These are phyloP conservation scores for Sinotaia quadrata DNA, from an alignment of 2,888 invertebrate genomes.

Conservation along the genomic window DNA sequence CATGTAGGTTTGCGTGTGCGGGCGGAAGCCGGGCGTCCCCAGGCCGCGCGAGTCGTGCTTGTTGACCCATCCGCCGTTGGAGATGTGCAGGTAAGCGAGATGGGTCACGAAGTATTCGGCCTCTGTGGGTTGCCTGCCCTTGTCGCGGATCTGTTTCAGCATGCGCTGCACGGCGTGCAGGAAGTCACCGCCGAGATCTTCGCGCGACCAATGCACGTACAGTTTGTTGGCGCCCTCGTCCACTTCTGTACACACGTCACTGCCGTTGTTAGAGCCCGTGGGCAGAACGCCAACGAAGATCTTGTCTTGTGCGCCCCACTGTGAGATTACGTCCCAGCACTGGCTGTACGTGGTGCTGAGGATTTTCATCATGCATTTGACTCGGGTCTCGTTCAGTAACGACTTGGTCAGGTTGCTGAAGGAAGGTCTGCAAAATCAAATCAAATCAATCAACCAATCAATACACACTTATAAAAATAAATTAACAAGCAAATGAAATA, in stretches of 20 bases:
- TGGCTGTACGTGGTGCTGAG: slow-evolving; percentile 30
- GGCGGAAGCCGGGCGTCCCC: slow-evolving; percentile 52
- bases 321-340: slow-evolving; percentile 31
- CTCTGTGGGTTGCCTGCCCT: slow-evolving; percentile 42
- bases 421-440: too few species aligned
- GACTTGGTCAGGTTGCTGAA: slow-evolving; percentile 30
- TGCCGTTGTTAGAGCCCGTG: neutral
- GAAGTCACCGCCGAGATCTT: slow-evolving; percentile 31
- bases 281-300: slow-evolving; percentile 42
- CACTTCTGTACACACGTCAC: slow-evolving; percentile 30
- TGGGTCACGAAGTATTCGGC: slow-evolving; percentile 44
- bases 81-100: slow-evolving; percentile 40
- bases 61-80: slow-evolving; percentile 29
- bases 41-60: slow-evolving; percentile 32
- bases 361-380: slow-evolving; percentile 27
- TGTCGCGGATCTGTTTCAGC: slow-evolving; percentile 37
- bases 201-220: slow-evolving; percentile 41
- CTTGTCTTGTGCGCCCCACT: slow-evolving; percentile 40
- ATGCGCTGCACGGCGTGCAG: slow-evolving; percentile 37
- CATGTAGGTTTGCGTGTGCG: slow-evolving; percentile 54
- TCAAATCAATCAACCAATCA: too few species aligned
- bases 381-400: slow-evolving; percentile 33
- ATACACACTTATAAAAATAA: too few species aligned
- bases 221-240: slow-evolving; percentile 36
- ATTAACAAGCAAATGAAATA: too few species aligned